A percentile compares a stretch with the other conserved stretches of the same genome.
These are phyloP conservation scores for Nycteola revayana DNA, from an alignment of 2,888 invertebrate genomes.

Conservation along the genomic window DNA sequence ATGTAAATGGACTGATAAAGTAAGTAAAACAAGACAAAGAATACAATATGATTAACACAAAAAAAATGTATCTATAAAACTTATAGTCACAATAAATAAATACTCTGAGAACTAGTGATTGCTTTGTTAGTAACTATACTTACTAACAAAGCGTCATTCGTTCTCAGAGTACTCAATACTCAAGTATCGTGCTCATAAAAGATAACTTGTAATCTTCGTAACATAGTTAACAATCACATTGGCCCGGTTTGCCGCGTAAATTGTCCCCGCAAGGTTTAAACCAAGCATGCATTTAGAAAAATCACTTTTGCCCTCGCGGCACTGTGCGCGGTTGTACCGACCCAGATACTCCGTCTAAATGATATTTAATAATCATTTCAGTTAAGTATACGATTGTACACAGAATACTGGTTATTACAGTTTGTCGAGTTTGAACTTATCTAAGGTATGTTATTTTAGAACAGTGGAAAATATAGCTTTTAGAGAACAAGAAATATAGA, in stretches of 20 bases:
- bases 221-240: constrained; percentile 74
- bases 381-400: constrained; percentile 20
- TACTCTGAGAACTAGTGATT: too few species aligned
- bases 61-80: too few species aligned
- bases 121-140: too few species aligned
- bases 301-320: constrained; percentile 34
- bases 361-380: constrained; percentile 30
- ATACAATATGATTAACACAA: too few species aligned
- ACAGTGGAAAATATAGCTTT: too few species aligned
- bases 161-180: constrained; percentile 21
- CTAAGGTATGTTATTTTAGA: too few species aligned
- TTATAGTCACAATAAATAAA: too few species aligned
- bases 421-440: constrained; percentile 2
- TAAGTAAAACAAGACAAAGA: too few species aligned
- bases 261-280: constrained; percentile 66
- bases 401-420: constrained; percentile 24
- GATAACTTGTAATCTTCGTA: constrained; percentile 72
- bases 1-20: too few species aligned
- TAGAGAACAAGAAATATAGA: too few species aligned
- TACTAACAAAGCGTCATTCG: too few species aligned
- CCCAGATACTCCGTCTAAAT: constrained; percentile 31
- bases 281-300: constrained; percentile 57
- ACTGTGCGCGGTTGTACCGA: constrained; percentile 28
- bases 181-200: constrained; percentile 55
- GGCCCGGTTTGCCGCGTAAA: constrained; percentile 58